Conservation (phyloP, 2,888 invertebrate genomes). For the Leptarthrus brevirostris region DNA sequence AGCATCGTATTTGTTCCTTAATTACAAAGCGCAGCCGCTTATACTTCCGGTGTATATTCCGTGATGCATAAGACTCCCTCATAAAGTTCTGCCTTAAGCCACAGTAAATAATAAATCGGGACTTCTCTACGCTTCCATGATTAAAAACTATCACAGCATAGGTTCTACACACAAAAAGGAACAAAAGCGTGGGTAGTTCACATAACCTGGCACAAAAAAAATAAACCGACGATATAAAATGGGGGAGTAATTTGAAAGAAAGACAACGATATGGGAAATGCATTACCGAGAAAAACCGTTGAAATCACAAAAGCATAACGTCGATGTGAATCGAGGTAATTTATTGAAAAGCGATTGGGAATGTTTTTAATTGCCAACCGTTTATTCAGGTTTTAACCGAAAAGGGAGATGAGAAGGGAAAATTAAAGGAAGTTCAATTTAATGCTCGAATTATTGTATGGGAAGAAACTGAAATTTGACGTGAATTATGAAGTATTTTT, state of each 20-base stretch:
- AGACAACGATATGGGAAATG: constrained; percentile 48
- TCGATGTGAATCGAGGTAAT: constrained; percentile 36
- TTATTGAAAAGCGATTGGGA: constrained; percentile 51
- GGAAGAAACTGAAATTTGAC: not conserved
- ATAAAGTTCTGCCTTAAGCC: constrained; percentile 3
- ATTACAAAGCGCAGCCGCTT: constrained; percentile 36
- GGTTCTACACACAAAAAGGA: not conserved
- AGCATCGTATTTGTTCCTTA: constrained; percentile 1
- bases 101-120: constrained; percentile 19
- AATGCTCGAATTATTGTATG: constrained; percentile 46
- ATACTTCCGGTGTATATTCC: constrained; percentile 24
- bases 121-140: constrained; percentile 10
- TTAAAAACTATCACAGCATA: constrained; percentile 28
- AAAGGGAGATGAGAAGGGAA: not conserved
- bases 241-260: constrained; percentile 49
- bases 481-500: constrained; percentile 33
- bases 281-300: constrained; percentile 56
- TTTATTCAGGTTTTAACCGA: constrained; percentile 11
- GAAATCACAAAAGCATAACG: constrained; percentile 58
- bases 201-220: constrained; percentile 19
- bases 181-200: constrained; percentile 42
- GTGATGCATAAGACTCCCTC: constrained; percentile 7
- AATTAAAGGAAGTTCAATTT: constrained; percentile 52
- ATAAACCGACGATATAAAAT: constrained; percentile 12
- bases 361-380: constrained; percentile 50